A percentile compares a stretch with the other conserved stretches of the same genome.
Evolutionary conservation across 2,797 vertebrate genomes (phyloP).

Genomic region (Tangara arthus): DNA sequence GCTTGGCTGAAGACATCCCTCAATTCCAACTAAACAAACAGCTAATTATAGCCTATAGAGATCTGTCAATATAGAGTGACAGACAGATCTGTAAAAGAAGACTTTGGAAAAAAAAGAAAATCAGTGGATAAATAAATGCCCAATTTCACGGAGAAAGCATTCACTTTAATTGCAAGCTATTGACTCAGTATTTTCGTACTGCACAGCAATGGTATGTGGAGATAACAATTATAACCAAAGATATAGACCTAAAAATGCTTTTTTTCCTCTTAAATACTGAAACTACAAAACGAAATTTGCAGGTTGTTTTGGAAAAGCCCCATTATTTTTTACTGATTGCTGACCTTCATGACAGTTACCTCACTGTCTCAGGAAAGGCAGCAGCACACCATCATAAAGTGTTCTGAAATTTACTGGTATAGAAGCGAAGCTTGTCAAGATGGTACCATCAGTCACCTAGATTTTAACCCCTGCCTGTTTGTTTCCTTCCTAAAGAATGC

Average conservation of each 20-base stretch:
- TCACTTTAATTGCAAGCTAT: neutral
- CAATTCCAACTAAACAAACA: conserved; percentile 3
- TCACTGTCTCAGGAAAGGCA: neutral
- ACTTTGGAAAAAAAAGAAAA: neutral
- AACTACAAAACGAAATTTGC: neutral
- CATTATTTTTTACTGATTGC: neutral
- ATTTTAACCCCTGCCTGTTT: conserved; percentile 33
- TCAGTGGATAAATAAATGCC: neutral
- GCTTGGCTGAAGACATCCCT: neutral
- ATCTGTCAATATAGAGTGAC: neutral
- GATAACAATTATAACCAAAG: neutral
- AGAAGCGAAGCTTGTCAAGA: neutral
- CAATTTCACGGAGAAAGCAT: neutral
- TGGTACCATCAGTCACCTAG: neutral
- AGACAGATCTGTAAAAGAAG: neutral
- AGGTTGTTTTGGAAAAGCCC: neutral
- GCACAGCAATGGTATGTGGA: neutral
- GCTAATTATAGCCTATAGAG: neutral
- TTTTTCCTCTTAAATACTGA: neutral
- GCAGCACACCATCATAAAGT: neutral
- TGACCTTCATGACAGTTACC: neutral
- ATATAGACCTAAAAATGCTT: neutral
- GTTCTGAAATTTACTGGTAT: neutral
- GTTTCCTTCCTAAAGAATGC: neutral
- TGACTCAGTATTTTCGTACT: neutral